Conservation (phyloP, 2,113 vertebrate genomes). For the Dolichallabes microphthalmus region DNA sequence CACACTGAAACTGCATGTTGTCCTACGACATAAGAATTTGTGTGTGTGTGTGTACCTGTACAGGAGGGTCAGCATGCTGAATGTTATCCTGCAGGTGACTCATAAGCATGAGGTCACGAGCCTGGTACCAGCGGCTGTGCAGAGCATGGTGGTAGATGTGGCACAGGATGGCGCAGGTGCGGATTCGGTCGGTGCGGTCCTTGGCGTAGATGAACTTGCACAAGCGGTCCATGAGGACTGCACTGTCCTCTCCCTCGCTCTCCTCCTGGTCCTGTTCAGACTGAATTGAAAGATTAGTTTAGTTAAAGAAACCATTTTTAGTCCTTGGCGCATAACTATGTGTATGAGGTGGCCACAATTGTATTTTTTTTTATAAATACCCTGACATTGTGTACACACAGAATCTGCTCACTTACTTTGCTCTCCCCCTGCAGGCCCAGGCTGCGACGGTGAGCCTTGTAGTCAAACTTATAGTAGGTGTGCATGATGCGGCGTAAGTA, state of each 20-base stretch:
- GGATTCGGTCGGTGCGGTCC: constrained; percentile 88
- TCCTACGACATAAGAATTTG: background rate
- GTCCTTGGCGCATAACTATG: too few relatives aligned
- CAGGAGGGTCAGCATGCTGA: constrained; percentile 87
- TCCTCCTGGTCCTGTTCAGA: constrained; percentile 88
- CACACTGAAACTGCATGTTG: too few relatives aligned
- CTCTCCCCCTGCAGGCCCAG: constrained; percentile 80
- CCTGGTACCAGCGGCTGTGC: constrained; percentile 91
- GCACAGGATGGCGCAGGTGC: constrained; percentile 89
- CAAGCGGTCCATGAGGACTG: constrained; percentile 84
- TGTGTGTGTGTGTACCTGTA: constrained; percentile 74
- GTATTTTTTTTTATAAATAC: too few relatives aligned
- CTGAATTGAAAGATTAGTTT: constrained; percentile 54
- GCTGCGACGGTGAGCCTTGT: constrained; percentile 84
- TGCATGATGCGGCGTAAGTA: constrained; percentile 86
- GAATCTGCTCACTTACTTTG: constrained; percentile 69
- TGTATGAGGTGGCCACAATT: too few relatives aligned
- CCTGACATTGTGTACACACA: background rate
- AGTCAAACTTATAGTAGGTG: constrained; percentile 93
- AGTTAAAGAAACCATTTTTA: too few relatives aligned
- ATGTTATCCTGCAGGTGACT: constrained; percentile 93
- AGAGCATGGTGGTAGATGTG: constrained; percentile 93
- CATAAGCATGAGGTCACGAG: constrained; percentile 91
- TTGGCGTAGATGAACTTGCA: constrained; percentile 91
- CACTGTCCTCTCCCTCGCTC: constrained; percentile 85